These are phyloP conservation scores for Pachydiplax longipennis DNA, from an alignment of 2,888 invertebrate species.

Conservation along the genomic window DNA sequence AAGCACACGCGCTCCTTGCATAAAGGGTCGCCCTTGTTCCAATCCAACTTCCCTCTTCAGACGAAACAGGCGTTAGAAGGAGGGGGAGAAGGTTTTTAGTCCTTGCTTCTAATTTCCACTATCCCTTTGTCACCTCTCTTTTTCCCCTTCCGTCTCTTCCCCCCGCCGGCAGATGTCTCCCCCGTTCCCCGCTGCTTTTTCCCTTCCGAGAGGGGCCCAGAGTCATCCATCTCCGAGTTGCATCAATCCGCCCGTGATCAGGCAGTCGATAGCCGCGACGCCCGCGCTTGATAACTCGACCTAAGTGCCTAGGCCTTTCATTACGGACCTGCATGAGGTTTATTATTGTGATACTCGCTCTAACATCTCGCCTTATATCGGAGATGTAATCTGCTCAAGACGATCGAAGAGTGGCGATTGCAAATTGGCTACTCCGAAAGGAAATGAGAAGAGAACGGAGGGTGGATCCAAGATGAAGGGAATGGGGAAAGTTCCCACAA, in stretches of 20 bases:
- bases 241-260: constrained; percentile 21
- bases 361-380: too few relatives aligned
- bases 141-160: not conserved
- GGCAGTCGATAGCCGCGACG: not conserved
- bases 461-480: too few relatives aligned
- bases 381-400: too few relatives aligned
- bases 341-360: not conserved
- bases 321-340: not conserved
- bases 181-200: not conserved
- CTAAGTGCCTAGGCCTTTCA: not conserved
- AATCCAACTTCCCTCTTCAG: not conserved
- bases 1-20: not conserved
- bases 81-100: not conserved
- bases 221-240: not conserved
- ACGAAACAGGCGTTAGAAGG: constrained; percentile 38
- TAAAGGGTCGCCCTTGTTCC: constrained; percentile 2
- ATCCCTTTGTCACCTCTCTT: constrained; percentile 31
- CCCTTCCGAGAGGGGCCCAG: not conserved
- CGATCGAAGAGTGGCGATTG: too few relatives aligned
- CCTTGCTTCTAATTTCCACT: constrained; percentile 39
- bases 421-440: too few relatives aligned
- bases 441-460: too few relatives aligned
- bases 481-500: too few relatives aligned
- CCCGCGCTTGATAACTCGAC: not conserved
- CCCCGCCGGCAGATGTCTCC: not conserved